Conservation (phyloP, 2,888 invertebrate species). For the Nemurella pictetii region DNA sequence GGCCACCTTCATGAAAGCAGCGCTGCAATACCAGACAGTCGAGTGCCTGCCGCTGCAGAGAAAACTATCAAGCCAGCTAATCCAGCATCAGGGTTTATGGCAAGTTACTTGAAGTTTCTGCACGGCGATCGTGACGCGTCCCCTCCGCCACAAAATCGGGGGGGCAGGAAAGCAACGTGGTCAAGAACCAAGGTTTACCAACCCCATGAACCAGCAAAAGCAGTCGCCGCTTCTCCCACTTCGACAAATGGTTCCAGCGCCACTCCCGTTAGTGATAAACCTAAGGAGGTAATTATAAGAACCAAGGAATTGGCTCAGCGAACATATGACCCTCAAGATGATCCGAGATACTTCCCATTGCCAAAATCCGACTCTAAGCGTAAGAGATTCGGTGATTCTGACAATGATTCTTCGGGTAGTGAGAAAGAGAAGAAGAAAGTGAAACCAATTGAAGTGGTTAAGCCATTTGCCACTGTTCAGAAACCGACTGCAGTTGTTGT, state of each 20-base stretch:
- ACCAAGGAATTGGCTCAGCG: conserved; percentile 32
- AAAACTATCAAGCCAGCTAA: conserved; percentile 50
- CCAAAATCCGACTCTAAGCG: conserved; percentile 63
- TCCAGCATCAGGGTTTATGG: conserved; percentile 79
- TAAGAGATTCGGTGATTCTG: conserved; percentile 68
- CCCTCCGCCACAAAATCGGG: conserved; percentile 71
- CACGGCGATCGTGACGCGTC: conserved; percentile 82
- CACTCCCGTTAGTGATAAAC: conserved; percentile 52
- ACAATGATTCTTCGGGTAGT: conserved; percentile 62
- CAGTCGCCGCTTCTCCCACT: conserved; percentile 48
- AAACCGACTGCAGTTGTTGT: conserved; percentile 34
- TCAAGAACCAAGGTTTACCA: conserved; percentile 53
- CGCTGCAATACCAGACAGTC: conserved; percentile 8
- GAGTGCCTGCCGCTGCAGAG: background rate
- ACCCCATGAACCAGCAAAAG: conserved; percentile 34
- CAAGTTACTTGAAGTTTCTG: conserved; percentile 82
- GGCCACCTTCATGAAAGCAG: conserved; percentile 70
- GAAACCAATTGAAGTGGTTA: conserved; percentile 21
- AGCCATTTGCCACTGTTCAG: conserved; percentile 39
- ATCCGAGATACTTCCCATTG: conserved; percentile 72
- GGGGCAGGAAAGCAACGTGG: conserved; percentile 69
- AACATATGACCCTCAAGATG: conserved; percentile 60
- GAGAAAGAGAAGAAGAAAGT: conserved; percentile 48
- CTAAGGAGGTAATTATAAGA: conserved; percentile 54
- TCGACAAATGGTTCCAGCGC: conserved; percentile 51